Evolutionary conservation across 2,888 invertebrate genomes (phyloP).

Genomic region (Melieria omissa): DNA sequence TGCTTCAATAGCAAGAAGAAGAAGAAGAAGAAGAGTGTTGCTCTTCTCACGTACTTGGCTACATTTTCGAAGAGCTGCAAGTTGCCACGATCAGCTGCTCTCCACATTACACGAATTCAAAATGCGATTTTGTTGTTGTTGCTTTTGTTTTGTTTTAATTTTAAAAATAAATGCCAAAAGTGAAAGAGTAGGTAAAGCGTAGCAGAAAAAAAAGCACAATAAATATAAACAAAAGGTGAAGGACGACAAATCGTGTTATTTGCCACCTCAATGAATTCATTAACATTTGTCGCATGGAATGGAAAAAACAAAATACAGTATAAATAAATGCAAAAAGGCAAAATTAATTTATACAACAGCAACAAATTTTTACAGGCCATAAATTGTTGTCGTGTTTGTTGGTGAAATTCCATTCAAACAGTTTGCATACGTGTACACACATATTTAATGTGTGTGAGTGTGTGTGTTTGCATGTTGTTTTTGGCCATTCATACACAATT

Average conservation of each 20-base stretch:
- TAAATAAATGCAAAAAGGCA: not conserved
- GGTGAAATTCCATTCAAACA: not conserved
- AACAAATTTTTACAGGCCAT: constrained; percentile 8
- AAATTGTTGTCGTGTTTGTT: not conserved
- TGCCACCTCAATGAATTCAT: not conserved
- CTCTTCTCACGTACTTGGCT: no score
- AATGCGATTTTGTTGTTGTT: no score
- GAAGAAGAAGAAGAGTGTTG: no score
- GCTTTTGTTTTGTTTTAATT: no score
- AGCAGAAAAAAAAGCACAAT: constrained; percentile 12
- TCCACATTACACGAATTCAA: no score
- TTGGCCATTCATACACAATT: no score
- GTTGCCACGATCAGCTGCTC: no score
- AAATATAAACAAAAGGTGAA: constrained; percentile 45
- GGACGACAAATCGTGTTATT: constrained; percentile 34
- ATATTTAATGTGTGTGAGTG: not conserved
- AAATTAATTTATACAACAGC: not conserved
- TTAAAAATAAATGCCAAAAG: not conserved
- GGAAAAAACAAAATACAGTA: not conserved
- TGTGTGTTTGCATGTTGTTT: not conserved
- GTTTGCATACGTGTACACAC: not conserved
- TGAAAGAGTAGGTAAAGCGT: constrained; percentile 22
- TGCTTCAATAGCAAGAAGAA: no score
- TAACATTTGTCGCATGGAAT: not conserved
- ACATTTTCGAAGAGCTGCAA: no score